Evolutionary conservation across 2,888 invertebrate species (phyloP).

Genomic region (Abscondita cerata): DNA sequence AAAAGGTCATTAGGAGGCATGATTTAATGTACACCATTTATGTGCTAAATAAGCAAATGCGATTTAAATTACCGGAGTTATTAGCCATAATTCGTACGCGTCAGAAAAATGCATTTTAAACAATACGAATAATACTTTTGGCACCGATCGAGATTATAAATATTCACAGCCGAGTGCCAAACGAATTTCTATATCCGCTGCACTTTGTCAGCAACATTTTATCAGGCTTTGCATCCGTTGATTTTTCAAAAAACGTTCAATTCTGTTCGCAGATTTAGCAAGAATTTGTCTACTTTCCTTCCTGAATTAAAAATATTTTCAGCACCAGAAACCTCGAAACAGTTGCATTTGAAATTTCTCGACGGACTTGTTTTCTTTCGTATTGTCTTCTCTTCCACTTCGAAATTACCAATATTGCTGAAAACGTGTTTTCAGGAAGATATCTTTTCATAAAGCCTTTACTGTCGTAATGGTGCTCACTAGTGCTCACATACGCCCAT

Average conservation of each 20-base stretch:
- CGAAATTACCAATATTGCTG: conserved; percentile 31
- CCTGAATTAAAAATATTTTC: background rate
- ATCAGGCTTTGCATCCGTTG: conserved; percentile 19
- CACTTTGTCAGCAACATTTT: conserved; percentile 34
- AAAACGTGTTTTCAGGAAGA: conserved; percentile 30
- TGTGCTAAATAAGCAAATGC: conserved; percentile 5
- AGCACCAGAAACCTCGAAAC: conserved; percentile 5
- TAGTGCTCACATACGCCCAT: conserved; percentile 15
- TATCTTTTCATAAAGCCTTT: conserved; percentile 29
- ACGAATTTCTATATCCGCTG: conserved; percentile 30
- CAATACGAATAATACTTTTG: conserved; percentile 27
- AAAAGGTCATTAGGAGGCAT: conserved; percentile 1
- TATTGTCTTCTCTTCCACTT: conserved; percentile 22
- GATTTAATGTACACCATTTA: conserved; percentile 5
- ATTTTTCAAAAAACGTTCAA: conserved; percentile 19
- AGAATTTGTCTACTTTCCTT: conserved; percentile 7
- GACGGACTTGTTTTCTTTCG: conserved; percentile 6
- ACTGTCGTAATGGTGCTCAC: conserved; percentile 18
- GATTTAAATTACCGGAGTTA: conserved; percentile 3
- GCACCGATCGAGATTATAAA: conserved; percentile 27
- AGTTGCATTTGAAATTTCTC: conserved; percentile 16
- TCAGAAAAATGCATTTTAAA: conserved; percentile 30
- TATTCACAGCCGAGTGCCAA: conserved; percentile 29
- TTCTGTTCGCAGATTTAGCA: conserved; percentile 20
- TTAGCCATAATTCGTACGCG: conserved; percentile 3